Percentiles rank a stretch among this genome's conserved stretches.
Evolutionary conservation across 2,797 vertebrate genomes (phyloP).

Genomic region (Etheostoma perlongum): DNA sequence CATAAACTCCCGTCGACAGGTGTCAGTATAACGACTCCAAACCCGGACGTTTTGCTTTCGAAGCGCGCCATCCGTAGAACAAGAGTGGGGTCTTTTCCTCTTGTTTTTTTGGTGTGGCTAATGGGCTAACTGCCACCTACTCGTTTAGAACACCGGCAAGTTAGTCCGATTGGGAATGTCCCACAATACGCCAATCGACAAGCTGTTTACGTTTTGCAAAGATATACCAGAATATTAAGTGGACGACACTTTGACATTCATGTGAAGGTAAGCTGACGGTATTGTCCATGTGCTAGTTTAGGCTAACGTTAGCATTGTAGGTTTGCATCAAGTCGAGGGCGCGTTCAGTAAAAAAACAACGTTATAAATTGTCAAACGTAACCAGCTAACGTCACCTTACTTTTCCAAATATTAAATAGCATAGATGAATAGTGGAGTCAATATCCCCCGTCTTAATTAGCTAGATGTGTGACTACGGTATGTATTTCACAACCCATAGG

Average conservation of each 20-base stretch:
- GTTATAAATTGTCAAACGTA: neutral
- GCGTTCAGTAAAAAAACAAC: constrained; percentile 1
- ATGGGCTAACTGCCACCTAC: constrained; percentile 15
- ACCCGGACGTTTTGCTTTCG: rapidly evolving
- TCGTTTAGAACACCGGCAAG: constrained; percentile 22
- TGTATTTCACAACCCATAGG: neutral
- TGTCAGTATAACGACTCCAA: constrained; percentile 16
- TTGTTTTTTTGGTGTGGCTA: constrained; percentile 41
- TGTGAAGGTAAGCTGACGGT: constrained; percentile 47
- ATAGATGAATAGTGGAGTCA: rapidly evolving
- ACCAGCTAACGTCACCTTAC: too few species aligned
- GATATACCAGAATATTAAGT: neutral
- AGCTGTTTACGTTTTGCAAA: neutral
- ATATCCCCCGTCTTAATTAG: too few species aligned
- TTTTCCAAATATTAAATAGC: neutral
- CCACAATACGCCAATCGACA: neutral
- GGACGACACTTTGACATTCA: neutral
- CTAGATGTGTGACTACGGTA: neutral
- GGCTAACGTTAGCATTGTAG: constrained; percentile 56
- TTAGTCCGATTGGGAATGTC: neutral
- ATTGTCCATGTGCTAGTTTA: constrained; percentile 15
- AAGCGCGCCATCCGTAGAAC: constrained; percentile 49
- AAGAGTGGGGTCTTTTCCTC: constrained; percentile 27
- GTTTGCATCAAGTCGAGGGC: constrained; percentile 33
- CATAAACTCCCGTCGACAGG: constrained; percentile 4